These are phyloP conservation scores for Halocynthia roretzi DNA, from an alignment of 23 tunicate species.

Conservation along the genomic window DNA sequence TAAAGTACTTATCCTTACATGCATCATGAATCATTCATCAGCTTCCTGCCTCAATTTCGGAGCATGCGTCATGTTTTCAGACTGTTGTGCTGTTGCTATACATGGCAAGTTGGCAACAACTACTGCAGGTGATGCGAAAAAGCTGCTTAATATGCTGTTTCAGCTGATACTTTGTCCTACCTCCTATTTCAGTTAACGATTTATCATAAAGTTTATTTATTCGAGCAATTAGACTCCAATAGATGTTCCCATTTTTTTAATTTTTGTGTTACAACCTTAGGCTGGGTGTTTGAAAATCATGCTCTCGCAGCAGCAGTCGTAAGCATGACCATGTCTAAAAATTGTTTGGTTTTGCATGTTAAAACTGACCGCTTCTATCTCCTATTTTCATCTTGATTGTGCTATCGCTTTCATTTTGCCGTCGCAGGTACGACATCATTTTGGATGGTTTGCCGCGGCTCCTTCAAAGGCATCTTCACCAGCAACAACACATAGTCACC, in stretches of 20 bases:
- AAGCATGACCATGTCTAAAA: too few relatives aligned
- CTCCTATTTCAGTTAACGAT: too few relatives aligned
- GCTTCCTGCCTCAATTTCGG: constrained; percentile 18
- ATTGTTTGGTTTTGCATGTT: background rate
- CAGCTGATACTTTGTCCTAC: too few relatives aligned
- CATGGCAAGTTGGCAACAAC: background rate
- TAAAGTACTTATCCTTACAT: too few relatives aligned
- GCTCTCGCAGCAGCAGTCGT: background rate
- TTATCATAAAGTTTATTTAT: too few relatives aligned
- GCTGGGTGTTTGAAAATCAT: background rate
- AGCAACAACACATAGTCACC: constrained; percentile 19
- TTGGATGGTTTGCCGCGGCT: constrained; percentile 24
- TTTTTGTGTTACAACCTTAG: background rate
- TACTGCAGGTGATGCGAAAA: too few relatives aligned
- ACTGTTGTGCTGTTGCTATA: constrained; percentile 11
- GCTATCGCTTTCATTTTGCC: background rate
- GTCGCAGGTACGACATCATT: constrained; percentile 6
- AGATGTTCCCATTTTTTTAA: too few relatives aligned
- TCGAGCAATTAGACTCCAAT: too few relatives aligned
- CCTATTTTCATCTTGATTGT: background rate
- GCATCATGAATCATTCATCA: background rate
- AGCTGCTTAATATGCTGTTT: too few relatives aligned
- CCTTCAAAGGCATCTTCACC: constrained; percentile 1
- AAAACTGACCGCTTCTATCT: background rate
- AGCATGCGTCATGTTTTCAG: constrained; percentile 13